phyloP scores from a whole-genome alignment of 2,113 vertebrate species.

The Muntiacus reevesi region DNA sequence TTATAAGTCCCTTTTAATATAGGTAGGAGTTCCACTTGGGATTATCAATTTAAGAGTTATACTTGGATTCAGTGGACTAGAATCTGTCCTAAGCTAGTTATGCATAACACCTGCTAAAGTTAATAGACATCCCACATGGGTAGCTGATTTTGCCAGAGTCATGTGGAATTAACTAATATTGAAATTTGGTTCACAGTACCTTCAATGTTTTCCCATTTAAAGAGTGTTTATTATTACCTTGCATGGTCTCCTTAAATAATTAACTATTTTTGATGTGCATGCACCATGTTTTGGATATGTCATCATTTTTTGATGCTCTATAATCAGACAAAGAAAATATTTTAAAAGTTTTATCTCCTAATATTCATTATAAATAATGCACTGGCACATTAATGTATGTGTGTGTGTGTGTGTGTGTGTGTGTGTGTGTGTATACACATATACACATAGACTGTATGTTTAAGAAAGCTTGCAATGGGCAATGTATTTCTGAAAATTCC shows the following conservation, averaged over 20 bases:
- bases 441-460: neutral
- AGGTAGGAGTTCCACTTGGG: slow-evolving; percentile 48
- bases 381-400: neutral
- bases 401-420: no score
- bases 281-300: slow-evolving; percentile 6
- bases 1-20: slow-evolving; percentile 69
- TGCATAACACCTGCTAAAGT: slow-evolving; percentile 64
- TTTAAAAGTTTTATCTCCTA: neutral
- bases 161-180: slow-evolving; percentile 49
- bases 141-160: slow-evolving; percentile 47
- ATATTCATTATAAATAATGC: neutral
- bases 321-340: neutral
- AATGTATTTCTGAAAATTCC: neutral
- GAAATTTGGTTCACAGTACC: slow-evolving; percentile 50
- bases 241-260: neutral
- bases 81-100: slow-evolving; percentile 63
- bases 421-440: no score
- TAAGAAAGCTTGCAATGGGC: neutral
- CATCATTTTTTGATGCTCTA: neutral
- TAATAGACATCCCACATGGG: slow-evolving; percentile 56
- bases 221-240: neutral
- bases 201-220: slow-evolving; percentile 46
- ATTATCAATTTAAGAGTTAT: slow-evolving; percentile 63
- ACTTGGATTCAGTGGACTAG: slow-evolving; percentile 50
- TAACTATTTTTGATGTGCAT: slow-evolving; percentile 33